Conservation (phyloP, 2,888 invertebrate species). For the Amiota mariae region DNA sequence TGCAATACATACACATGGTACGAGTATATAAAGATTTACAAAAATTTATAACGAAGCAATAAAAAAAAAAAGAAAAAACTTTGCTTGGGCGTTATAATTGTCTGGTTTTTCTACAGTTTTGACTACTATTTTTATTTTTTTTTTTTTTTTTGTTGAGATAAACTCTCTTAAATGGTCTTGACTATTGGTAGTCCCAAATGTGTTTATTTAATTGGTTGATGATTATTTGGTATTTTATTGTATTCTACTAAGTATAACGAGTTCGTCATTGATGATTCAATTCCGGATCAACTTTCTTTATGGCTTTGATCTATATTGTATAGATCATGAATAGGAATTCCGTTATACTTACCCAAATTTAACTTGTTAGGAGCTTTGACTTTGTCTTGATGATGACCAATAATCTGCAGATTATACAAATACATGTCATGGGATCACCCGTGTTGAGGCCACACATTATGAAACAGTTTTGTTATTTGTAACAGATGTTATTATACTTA, state of each 20-base stretch:
- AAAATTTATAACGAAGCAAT: not conserved
- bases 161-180: not conserved
- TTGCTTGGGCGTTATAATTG: constrained; percentile 28
- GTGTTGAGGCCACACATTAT: no score
- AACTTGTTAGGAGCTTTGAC: not conserved
- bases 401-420: not conserved
- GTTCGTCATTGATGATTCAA: constrained; percentile 20
- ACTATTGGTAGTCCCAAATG: constrained; percentile 8
- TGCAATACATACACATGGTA: no score
- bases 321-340: not conserved
- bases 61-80: not conserved
- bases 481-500: no score
- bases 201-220: constrained; percentile 17
- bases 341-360: not conserved
- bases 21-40: no score
- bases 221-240: constrained; percentile 26
- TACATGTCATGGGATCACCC: no score
- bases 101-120: constrained; percentile 1
- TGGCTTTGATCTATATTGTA: not conserved
- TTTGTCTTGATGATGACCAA: not conserved
- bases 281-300: not conserved
- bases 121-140: no score
- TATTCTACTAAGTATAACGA: no score
- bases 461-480: no score
- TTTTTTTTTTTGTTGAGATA: not conserved